Conservation (phyloP, 2,113 vertebrate species). For the Cinclus cinclus region DNA sequence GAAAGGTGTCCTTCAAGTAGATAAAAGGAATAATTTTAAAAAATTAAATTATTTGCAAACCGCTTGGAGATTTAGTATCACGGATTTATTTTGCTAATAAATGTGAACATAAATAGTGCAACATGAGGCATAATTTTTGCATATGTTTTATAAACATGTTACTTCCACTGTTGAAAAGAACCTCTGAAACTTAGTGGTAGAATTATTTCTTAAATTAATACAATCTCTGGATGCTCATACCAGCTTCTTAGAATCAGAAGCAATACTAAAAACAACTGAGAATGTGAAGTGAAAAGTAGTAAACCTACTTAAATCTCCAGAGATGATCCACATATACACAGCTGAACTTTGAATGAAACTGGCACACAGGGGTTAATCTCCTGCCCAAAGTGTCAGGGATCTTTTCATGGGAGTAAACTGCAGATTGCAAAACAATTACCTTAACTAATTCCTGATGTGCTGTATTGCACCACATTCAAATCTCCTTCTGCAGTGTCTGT, state of each 20-base stretch:
- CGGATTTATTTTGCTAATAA: neutral
- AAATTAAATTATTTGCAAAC: neutral
- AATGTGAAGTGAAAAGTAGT: neutral
- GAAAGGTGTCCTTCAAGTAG: neutral
- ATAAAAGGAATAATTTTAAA: neutral
- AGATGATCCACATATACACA: neutral
- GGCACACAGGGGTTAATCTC: slow-evolving; percentile 36
- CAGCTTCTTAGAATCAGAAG: neutral
- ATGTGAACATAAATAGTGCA: neutral
- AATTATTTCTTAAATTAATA: neutral
- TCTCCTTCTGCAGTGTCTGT: slow-evolving; percentile 73
- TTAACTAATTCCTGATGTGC: slow-evolving; percentile 76
- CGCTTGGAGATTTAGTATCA: neutral
- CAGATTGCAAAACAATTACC: slow-evolving; percentile 70
- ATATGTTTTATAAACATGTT: neutral
- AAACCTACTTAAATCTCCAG: neutral
- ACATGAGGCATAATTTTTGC: neutral
- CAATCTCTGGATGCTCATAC: neutral
- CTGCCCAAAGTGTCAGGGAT: slow-evolving; percentile 67
- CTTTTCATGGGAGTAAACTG: slow-evolving; percentile 64
- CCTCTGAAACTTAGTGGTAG: neutral
- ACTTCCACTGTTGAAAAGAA: neutral
- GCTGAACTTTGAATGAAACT: slow-evolving; percentile 44
- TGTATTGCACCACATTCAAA: slow-evolving; percentile 73
- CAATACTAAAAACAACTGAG: neutral